phyloP scores from a whole-genome alignment of 2,113 vertebrate genomes.

The Lanius collurio region DNA sequence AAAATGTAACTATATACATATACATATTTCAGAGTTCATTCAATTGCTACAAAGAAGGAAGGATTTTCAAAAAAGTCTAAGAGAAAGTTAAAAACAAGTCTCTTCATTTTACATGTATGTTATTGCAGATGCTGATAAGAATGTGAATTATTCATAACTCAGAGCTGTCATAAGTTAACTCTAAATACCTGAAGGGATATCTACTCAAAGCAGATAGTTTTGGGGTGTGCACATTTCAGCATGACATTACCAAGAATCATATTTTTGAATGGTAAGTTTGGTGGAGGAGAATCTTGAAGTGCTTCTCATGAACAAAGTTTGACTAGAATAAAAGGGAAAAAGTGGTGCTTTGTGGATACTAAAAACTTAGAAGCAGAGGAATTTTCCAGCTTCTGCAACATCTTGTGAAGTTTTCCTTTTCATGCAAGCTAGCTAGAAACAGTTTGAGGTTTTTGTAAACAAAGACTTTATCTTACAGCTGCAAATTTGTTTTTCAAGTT shows the following conservation, averaged over 20 bases:
- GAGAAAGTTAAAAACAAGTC: conserved; percentile 15
- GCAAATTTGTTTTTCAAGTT: too few species aligned
- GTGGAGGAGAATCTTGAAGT: not conserved
- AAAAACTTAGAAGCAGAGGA: too few species aligned
- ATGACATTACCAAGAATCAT: not conserved
- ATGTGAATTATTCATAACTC: conserved; percentile 43
- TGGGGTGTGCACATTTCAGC: not conserved
- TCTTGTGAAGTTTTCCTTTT: too few species aligned
- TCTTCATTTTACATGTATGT: conserved; percentile 15
- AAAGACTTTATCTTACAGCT: too few species aligned
- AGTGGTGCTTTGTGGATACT: not conserved
- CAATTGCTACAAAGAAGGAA: not conserved
- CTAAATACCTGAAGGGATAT: not conserved
- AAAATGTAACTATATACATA: not conserved
- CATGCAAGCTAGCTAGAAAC: too few species aligned
- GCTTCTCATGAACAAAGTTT: not conserved
- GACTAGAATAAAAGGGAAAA: not conserved
- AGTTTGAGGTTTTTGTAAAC: too few species aligned
- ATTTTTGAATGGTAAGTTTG: not conserved
- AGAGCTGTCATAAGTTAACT: conserved; percentile 17
- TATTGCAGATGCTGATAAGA: conserved; percentile 9
- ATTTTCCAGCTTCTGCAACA: too few species aligned
- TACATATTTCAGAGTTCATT: not conserved
- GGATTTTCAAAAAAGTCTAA: conserved; percentile 6
- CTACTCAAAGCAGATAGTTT: not conserved